Base-by-base conservation (phyloP, 2,888 invertebrate genomes). In the Tigriopus californicus region DNA sequence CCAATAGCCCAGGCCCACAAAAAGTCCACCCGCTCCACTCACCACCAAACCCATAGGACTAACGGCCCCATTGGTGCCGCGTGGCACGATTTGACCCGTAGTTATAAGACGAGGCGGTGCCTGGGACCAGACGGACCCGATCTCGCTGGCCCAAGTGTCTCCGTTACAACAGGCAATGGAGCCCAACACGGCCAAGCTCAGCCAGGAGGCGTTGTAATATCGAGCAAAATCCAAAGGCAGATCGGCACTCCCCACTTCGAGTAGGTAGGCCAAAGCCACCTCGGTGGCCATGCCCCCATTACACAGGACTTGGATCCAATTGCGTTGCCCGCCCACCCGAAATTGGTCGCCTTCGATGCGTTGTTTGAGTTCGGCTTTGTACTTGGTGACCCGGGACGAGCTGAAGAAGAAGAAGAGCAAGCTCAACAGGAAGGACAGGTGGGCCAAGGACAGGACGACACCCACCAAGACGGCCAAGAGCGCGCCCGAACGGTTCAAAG, bases 81-180 rank as follows among this genome's bases (percentile, higher is more conserved):
- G 79, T 1, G 89, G 90, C 1, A 91, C 90, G 65, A 72, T 77
- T 64, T 78, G 76, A 63, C 81, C 76, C 18, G 79, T 78, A 11
- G 87, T 87, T 40, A 90, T 80, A 5, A 90, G 76, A 63, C 80
- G 74, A 4, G 89, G 88, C 62, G 83, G 77, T 0, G 76, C 71
- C 11, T 15, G 22, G 10, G 81, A 78, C 20, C 85, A 68, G 0
- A 85, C 89, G 42, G 82, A 76, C 1, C 88, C 90, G 15, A 91
- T 70, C 72, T 91, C 91, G 42, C 88, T 89, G 53, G 90, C 85
- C 83, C 87, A 87, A 0, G 90, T 91, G 67, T 91, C 91, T 0
- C 89, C 90, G 69, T 83, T 85, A 65, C 82, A 81, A 67, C 85
- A 85, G 13, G 86, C 80, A 66, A 87, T 76, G 0, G 84, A 77